phyloP scores from a whole-genome alignment of 2,888 invertebrate species.

The Orthosia gracilis region DNA sequence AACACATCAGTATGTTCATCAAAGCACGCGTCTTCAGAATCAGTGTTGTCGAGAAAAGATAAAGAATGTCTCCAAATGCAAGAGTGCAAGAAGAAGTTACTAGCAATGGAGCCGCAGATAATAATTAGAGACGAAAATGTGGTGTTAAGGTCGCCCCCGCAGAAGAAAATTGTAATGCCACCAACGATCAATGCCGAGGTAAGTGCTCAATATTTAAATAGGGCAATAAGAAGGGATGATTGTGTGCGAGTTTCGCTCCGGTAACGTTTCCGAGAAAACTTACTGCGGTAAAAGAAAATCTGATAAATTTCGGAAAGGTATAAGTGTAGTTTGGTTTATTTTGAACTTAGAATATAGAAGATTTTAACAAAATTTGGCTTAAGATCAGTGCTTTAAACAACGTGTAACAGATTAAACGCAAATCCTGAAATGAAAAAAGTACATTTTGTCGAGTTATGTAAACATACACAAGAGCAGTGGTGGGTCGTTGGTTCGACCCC shows the following conservation, averaged over 20 bases:
- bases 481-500: too few relatives aligned
- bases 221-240: constrained; percentile 54
- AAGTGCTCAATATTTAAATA: constrained; percentile 69
- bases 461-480: too few relatives aligned
- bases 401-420: too few relatives aligned
- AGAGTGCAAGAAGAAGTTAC: constrained; percentile 88
- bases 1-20: constrained; percentile 84
- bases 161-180: constrained; percentile 89
- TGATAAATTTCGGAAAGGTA: constrained; percentile 2
- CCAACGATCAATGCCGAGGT: constrained; percentile 88
- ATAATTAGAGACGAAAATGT: constrained; percentile 89
- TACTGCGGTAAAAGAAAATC: constrained; percentile 12
- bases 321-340: constrained; percentile 2
- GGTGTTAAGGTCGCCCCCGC: constrained; percentile 86
- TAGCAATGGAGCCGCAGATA: constrained; percentile 88
- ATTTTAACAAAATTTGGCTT: neutral
- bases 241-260: constrained; percentile 5
- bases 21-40: constrained; percentile 89
- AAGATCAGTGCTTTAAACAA: too few relatives aligned
- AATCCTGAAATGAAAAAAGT: too few relatives aligned
- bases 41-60: constrained; percentile 87
- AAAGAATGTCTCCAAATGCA: constrained; percentile 88
- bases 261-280: constrained; percentile 20
- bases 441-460: too few relatives aligned
- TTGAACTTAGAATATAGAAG: neutral